These are phyloP conservation scores for Gnatocerus cornutus DNA, from an alignment of 2,888 invertebrate genomes.

Conservation along the genomic window DNA sequence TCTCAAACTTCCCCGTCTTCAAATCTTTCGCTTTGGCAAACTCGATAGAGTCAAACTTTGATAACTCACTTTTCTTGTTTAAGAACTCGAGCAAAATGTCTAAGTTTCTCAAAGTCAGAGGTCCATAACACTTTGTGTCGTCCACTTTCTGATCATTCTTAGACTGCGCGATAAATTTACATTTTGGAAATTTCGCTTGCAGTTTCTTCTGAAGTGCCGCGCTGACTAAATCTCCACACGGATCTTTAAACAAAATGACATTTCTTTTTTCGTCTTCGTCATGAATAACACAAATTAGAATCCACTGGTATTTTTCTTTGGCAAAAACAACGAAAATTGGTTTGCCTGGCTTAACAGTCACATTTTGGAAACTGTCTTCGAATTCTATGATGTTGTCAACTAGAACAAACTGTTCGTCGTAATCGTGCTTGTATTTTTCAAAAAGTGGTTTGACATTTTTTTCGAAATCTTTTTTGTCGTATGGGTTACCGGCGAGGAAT, in stretches of 20 bases:
- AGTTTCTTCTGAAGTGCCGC: not conserved
- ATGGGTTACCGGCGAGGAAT: constrained; percentile 6
- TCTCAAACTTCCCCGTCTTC: constrained; percentile 3
- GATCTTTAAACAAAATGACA: constrained; percentile 11
- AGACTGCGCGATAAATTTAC: constrained; percentile 1
- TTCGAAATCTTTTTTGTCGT: constrained; percentile 9
- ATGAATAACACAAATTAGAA: constrained; percentile 1
- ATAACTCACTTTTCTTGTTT: not conserved
- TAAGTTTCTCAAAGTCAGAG: constrained; percentile 11
- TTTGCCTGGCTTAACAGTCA: not conserved
- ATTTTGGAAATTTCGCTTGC: not conserved
- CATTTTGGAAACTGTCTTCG: constrained; percentile 7
- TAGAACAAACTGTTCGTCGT: constrained; percentile 1
- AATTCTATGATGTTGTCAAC: not conserved
- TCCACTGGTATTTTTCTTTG: constrained; percentile 11
- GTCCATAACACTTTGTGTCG: constrained; percentile 10
- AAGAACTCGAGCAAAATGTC: constrained; percentile 7
- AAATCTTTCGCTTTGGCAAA: not conserved
- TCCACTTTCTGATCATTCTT: constrained; percentile 10
- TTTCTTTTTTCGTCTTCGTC: not conserved
- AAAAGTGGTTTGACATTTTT: constrained; percentile 5
- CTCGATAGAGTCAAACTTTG: not conserved
- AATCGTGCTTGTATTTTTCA: not conserved
- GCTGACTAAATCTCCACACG: not conserved
- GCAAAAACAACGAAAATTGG: constrained; percentile 11